Evolutionary conservation across 2,797 vertebrate species (phyloP).

Genomic region (Tympanoctomys barrerae): DNA sequence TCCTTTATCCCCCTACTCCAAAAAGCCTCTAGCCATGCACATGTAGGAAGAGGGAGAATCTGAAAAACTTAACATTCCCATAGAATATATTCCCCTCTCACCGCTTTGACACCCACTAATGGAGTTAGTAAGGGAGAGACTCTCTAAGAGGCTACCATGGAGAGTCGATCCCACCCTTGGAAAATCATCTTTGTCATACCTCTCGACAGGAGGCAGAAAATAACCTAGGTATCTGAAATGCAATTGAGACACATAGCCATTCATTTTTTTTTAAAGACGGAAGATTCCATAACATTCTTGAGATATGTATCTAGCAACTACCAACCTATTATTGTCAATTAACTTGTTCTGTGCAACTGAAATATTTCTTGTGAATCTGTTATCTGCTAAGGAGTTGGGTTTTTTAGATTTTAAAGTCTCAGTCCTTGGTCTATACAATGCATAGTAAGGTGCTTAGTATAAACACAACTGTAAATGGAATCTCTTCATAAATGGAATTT

Average conservation of each 20-base stretch:
- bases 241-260: neutral
- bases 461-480: neutral
- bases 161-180: neutral
- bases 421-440: neutral
- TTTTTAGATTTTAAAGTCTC: slow-evolving; percentile 11
- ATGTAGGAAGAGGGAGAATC: neutral
- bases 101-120: neutral
- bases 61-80: neutral
- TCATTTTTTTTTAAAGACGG: neutral
- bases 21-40: neutral
- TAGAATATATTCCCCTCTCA: neutral
- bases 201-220: neutral
- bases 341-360: neutral
- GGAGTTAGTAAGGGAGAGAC: neutral
- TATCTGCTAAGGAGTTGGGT: neutral
- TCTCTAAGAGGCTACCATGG: neutral
- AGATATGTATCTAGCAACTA: neutral
- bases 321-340: neutral
- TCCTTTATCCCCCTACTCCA: neutral
- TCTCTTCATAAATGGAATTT: neutral
- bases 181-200: neutral
- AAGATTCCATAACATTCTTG: neutral
- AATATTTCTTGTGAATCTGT: neutral
- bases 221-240: neutral
- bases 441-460: neutral